Conservation (phyloP, 2,888 invertebrate genomes). For the Brassicogethes aeneus region DNA sequence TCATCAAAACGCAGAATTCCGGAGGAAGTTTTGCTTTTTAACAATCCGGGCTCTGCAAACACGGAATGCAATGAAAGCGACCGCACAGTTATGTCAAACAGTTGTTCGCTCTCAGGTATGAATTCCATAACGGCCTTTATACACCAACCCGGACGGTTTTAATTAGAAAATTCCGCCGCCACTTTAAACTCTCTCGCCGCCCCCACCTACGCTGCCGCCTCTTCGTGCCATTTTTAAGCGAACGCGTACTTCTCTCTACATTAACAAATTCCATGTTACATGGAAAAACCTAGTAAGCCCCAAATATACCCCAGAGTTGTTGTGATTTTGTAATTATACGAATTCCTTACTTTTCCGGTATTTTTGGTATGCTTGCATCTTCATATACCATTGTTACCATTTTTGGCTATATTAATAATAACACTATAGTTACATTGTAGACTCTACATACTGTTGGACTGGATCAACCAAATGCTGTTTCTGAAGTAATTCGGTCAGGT, state of each 20-base stretch:
- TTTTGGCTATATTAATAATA: too few relatives aligned
- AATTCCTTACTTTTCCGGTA: too few relatives aligned
- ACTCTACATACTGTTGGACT: too few relatives aligned
- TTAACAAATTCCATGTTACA: too few relatives aligned
- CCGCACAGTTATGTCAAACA: constrained; percentile 37
- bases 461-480: too few relatives aligned
- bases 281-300: background rate
- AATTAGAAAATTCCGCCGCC: constrained; percentile 37
- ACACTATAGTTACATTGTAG: too few relatives aligned
- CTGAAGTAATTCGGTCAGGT: too few relatives aligned
- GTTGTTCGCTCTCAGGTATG: constrained; percentile 38
- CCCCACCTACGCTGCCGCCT: background rate
- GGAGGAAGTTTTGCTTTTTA: constrained; percentile 32
- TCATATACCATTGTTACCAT: too few relatives aligned
- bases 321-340: background rate
- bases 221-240: background rate
- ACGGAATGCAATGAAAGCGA: constrained; percentile 35
- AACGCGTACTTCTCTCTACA: background rate
- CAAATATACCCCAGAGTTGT: background rate
- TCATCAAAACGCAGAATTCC: constrained; percentile 22
- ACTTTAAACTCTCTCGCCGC: constrained; percentile 10
- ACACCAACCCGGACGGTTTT: constrained; percentile 30
- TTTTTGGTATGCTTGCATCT: too few relatives aligned
- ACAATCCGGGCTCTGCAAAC: constrained; percentile 34
- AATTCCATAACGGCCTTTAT: constrained; percentile 37